Evolutionary conservation across 1,140 invertebrate species (phyloP).

Genomic region (Phymastichus coffea): DNA sequence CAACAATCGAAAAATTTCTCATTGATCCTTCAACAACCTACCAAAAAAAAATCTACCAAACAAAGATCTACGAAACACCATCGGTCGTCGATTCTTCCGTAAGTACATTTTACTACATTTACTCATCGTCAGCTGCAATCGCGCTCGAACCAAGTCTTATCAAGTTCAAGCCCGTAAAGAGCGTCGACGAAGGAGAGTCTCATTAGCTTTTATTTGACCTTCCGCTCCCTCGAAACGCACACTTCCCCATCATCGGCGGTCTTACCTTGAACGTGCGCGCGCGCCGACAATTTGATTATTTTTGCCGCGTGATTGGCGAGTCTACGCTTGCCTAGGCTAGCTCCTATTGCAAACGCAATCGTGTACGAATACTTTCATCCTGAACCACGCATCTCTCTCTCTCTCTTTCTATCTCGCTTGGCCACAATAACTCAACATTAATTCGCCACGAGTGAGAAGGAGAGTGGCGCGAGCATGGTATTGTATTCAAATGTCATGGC

Average conservation of each 20-base stretch:
- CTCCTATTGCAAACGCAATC: not conserved
- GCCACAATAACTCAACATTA: not conserved
- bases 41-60: not conserved
- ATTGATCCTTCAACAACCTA: not conserved
- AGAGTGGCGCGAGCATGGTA: not conserved
- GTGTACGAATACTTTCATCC: not conserved
- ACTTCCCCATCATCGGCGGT: conserved; percentile 14
- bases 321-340: not conserved
- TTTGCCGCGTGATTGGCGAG: no score
- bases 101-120: not conserved
- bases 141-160: not conserved
- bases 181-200: not conserved
- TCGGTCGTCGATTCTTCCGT: no score
- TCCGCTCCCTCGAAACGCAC: not conserved
- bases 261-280: not conserved
- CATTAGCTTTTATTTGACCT: not conserved
- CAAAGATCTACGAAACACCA: no score
- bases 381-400: no score
- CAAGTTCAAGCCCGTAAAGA: not conserved
- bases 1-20: no score
- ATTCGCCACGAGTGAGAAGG: not conserved
- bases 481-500: conserved; percentile 24
- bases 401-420: no score
- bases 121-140: not conserved
- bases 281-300: not conserved